These are phyloP conservation scores for Brevimyrus niger DNA, from an alignment of 2,113 vertebrate species.

Conservation along the genomic window DNA sequence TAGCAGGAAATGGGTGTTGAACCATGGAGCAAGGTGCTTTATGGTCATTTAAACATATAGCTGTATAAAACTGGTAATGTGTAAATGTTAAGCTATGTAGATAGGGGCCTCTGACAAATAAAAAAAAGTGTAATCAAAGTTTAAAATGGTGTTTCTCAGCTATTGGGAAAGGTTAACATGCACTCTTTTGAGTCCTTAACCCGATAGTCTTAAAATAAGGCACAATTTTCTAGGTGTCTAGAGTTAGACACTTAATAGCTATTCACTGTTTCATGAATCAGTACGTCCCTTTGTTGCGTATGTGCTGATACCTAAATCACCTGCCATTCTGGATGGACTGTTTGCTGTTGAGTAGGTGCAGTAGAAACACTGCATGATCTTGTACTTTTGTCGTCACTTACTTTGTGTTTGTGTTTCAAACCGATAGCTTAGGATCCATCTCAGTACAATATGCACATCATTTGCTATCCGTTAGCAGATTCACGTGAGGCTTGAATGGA, in stretches of 20 bases:
- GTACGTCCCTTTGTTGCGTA: background rate
- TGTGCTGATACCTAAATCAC: background rate
- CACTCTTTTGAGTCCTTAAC: background rate
- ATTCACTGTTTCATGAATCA: background rate
- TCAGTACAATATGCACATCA: background rate
- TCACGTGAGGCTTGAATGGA: background rate
- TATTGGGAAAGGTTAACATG: constrained; percentile 1
- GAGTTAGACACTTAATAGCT: background rate
- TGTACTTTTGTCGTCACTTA: background rate
- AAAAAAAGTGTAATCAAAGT: constrained; percentile 12
- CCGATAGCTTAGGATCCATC: background rate
- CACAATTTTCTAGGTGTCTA: background rate
- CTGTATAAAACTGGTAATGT: constrained; percentile 17
- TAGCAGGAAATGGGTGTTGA: background rate
- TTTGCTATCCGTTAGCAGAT: background rate
- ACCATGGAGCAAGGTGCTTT: constrained; percentile 3
- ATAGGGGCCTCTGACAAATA: constrained; percentile 9
- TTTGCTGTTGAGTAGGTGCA: background rate
- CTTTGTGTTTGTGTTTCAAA: background rate
- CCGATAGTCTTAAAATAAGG: background rate
- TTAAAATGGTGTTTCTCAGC: constrained; percentile 19
- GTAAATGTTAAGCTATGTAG: constrained; percentile 15
- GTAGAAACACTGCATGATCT: background rate
- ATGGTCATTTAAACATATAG: background rate
- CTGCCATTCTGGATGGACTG: background rate